A percentile compares a stretch with the other conserved stretches of the same genome.
These are phyloP conservation scores for Drosophila aldrichi DNA, from an alignment of 2,888 invertebrate species.

Conservation along the genomic window DNA sequence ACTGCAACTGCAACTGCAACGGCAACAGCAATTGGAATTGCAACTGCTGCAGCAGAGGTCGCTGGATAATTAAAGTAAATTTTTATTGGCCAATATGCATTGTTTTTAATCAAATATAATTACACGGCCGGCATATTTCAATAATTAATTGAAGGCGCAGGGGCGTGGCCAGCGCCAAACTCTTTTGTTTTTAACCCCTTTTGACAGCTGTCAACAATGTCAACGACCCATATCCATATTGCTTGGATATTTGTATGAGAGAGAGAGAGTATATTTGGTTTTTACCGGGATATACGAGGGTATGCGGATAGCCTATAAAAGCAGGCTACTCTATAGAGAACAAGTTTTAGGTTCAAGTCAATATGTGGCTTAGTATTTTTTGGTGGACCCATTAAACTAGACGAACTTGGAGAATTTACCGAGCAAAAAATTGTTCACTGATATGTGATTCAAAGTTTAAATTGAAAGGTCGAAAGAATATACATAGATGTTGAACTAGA, in stretches of 20 bases:
- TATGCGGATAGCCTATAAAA: no score
- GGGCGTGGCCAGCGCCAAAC: slow-evolving; percentile 24
- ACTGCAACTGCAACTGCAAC: slow-evolving; percentile 1
- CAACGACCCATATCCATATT: slow-evolving; percentile 25
- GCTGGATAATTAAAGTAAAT: slow-evolving; percentile 63
- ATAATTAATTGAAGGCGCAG: slow-evolving; percentile 51
- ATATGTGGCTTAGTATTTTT: no score
- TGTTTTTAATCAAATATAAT: slow-evolving; percentile 78
- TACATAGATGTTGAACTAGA: no score
- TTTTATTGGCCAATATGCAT: slow-evolving; percentile 44
- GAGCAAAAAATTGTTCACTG: no score
- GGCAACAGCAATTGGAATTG: slow-evolving; percentile 7
- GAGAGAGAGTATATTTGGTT: background rate
- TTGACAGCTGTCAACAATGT: slow-evolving; percentile 65
- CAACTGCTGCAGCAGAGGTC: slow-evolving; percentile 8
- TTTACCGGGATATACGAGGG: background rate
- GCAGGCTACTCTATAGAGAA: no score
- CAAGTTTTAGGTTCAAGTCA: no score
- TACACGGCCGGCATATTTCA: slow-evolving; percentile 64
- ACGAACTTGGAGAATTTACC: no score
- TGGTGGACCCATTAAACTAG: no score
- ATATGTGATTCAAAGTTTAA: no score
- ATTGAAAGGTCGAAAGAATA: no score
- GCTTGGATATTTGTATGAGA: slow-evolving; percentile 1
- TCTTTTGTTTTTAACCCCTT: background rate